Evolutionary conservation across 2,113 vertebrate genomes (phyloP).

Genomic region (Coracopsis vasa): DNA sequence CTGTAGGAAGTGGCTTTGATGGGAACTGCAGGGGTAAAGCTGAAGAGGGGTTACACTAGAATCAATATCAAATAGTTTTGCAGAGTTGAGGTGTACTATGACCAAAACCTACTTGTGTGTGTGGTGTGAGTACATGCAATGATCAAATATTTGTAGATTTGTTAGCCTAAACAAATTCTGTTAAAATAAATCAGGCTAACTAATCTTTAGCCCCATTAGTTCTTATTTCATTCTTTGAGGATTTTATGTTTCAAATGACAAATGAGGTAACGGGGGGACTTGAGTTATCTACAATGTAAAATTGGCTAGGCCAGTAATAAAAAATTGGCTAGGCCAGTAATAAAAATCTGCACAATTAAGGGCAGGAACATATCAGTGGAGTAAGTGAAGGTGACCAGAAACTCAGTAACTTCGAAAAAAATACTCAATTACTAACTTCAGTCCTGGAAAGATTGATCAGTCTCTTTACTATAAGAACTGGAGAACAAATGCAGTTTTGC

Average conservation of each 20-base stretch:
- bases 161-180: background rate
- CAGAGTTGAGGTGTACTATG: background rate
- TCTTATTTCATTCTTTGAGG: background rate
- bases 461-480: background rate
- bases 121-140: background rate
- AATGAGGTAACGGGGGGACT: background rate
- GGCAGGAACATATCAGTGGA: fast-evolving
- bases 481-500: background rate
- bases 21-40: background rate
- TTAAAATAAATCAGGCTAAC: background rate
- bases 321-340: background rate
- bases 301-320: background rate
- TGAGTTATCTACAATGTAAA: background rate
- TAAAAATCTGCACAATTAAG: background rate
- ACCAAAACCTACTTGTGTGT: background rate
- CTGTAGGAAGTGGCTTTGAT: background rate
- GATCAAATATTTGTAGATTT: background rate
- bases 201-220: background rate
- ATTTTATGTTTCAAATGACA: background rate
- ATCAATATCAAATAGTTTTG: background rate
- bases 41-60: background rate
- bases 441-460: background rate
- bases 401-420: background rate
- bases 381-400: background rate
- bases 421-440: background rate